These are phyloP conservation scores for Actinemys pallida DNA, from an alignment of 2,113 vertebrate genomes.

Conservation along the genomic window DNA sequence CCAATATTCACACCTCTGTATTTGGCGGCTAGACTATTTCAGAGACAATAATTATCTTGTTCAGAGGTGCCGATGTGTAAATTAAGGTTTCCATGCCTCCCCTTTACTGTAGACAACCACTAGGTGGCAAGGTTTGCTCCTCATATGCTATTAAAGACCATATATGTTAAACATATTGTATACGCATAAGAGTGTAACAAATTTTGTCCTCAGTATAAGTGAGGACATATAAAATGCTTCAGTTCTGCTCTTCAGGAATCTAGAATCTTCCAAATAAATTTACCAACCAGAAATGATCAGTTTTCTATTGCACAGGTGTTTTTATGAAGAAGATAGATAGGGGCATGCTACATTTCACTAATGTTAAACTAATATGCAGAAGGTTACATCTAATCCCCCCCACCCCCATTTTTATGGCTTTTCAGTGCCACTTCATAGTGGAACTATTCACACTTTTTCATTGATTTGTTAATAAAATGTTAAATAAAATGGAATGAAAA, in stretches of 20 bases:
- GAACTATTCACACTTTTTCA: background rate
- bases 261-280: background rate
- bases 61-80: rapidly evolving
- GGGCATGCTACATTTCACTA: background rate
- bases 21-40: background rate
- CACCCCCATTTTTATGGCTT: background rate
- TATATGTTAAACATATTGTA: background rate
- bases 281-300: background rate
- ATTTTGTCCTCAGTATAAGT: background rate
- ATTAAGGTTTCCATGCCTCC: background rate
- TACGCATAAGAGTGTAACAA: background rate
- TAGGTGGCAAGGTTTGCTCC: constrained; percentile 67
- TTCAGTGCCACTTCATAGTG: background rate
- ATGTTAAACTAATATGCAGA: background rate
- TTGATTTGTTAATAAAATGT: background rate
- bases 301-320: background rate
- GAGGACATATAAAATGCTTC: background rate
- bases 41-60: background rate
- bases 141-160: background rate
- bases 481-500: background rate
- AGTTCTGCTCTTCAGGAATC: background rate
- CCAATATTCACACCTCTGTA: background rate
- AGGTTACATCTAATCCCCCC: background rate
- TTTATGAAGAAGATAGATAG: background rate
- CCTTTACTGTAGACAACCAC: background rate